These are phyloP conservation scores for Meloidogyne chitwoodi DNA, from an alignment of 1,140 invertebrate species.

Conservation along the genomic window DNA sequence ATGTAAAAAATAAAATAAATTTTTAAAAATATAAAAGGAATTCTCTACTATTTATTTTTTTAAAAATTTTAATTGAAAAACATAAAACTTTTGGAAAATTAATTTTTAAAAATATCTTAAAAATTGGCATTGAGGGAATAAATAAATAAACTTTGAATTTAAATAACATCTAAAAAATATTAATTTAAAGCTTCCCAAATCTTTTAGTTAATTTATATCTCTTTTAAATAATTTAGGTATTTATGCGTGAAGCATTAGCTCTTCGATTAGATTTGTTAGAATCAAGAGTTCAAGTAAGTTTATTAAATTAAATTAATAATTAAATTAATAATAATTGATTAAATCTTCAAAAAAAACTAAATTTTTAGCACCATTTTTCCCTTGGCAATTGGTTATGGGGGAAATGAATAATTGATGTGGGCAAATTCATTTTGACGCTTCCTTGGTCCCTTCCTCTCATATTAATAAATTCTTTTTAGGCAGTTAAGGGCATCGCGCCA, in stretches of 20 bases:
- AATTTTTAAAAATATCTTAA: too few species aligned
- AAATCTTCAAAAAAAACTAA: neutral
- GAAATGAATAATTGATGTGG: neutral
- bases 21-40: too few species aligned
- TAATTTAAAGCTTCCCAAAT: too few species aligned
- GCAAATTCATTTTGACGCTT: neutral
- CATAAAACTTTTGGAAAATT: too few species aligned
- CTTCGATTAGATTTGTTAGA: constrained; percentile 92
- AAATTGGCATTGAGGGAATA: too few species aligned
- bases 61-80: too few species aligned
- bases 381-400: neutral
- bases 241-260: constrained; percentile 91
- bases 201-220: too few species aligned
- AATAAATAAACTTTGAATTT: too few species aligned
- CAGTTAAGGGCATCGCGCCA: neutral
- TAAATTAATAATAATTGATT: neutral
- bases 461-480: neutral
- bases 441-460: neutral
- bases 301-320: neutral
- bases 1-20: constrained; percentile 62
- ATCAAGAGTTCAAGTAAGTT: constrained; percentile 84
- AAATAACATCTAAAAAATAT: too few species aligned
- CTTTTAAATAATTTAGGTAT: too few species aligned
- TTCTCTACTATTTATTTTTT: too few species aligned
- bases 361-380: neutral